phyloP scores from a whole-genome alignment of 1,140 invertebrate species.

The Magallana gigas region DNA sequence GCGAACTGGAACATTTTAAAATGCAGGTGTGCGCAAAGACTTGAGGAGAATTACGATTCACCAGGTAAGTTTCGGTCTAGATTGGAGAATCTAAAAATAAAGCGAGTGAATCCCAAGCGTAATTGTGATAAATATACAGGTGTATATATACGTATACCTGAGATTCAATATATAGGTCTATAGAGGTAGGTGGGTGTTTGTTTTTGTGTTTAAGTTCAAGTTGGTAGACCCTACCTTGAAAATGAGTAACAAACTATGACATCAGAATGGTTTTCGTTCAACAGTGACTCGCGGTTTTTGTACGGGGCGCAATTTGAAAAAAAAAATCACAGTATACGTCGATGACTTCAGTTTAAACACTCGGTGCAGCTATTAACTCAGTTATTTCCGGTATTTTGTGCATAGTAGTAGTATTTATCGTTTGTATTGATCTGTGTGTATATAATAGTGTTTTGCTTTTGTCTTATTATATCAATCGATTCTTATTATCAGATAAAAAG shows the following conservation, averaged over 20 bases:
- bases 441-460: too few relatives aligned
- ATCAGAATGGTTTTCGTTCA: not conserved
- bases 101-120: not conserved
- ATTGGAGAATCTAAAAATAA: slow-evolving; percentile 1
- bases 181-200: not conserved
- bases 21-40: not conserved
- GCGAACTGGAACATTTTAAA: not conserved
- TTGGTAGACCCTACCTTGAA: not conserved
- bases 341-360: too few relatives aligned
- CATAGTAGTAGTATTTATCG: too few relatives aligned
- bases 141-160: not conserved
- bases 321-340: too few relatives aligned
- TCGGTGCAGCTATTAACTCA: too few relatives aligned
- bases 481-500: too few relatives aligned
- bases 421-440: too few relatives aligned
- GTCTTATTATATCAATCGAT: too few relatives aligned
- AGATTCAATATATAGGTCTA: not conserved
- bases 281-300: too few relatives aligned
- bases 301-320: too few relatives aligned
- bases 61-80: too few relatives aligned
- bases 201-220: not conserved
- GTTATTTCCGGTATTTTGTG: too few relatives aligned
- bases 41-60: not conserved
- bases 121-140: not conserved
- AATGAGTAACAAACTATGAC: slow-evolving; percentile 1